Percentiles rank a stretch among this genome's conserved stretches.
These are phyloP conservation scores for Falcunculus frontatus DNA, from an alignment of 2,113 vertebrate genomes.

Conservation along the genomic window DNA sequence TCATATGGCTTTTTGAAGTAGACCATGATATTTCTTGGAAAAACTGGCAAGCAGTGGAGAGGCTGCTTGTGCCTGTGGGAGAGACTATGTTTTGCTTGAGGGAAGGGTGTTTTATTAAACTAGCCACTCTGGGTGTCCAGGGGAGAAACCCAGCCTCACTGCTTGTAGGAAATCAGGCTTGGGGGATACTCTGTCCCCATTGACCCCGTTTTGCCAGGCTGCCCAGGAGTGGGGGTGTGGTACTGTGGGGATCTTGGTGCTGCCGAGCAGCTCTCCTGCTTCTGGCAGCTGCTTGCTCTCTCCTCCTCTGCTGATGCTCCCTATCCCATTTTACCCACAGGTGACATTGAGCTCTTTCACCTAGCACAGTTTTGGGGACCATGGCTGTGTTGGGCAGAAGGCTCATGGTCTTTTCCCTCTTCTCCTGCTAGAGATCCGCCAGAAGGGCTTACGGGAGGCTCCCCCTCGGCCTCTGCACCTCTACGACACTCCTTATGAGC, in stretches of 20 bases:
- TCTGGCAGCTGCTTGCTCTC: background rate
- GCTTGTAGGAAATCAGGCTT: background rate
- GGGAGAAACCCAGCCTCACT: background rate
- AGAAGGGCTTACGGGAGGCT: slow-evolving; percentile 70
- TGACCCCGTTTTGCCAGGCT: background rate
- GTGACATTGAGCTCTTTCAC: background rate
- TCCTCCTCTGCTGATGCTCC: background rate
- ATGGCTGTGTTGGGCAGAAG: background rate
- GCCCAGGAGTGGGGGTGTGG: background rate
- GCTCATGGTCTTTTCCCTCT: background rate
- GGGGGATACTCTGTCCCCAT: background rate
- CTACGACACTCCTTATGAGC: slow-evolving; percentile 93
- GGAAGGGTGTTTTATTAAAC: background rate
- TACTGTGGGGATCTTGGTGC: background rate
- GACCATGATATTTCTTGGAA: background rate
- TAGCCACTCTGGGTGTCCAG: background rate
- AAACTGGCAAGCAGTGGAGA: background rate
- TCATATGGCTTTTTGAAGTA: background rate
- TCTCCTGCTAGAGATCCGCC: slow-evolving; percentile 71
- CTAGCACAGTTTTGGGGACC: background rate
- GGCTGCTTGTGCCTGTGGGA: background rate
- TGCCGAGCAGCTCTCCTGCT: background rate
- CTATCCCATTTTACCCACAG: rapidly evolving
- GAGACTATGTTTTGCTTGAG: background rate
- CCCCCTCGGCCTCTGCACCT: slow-evolving; percentile 72